Conservation (phyloP, 2,888 invertebrate species). For the Zootermopsis nevadensis region DNA sequence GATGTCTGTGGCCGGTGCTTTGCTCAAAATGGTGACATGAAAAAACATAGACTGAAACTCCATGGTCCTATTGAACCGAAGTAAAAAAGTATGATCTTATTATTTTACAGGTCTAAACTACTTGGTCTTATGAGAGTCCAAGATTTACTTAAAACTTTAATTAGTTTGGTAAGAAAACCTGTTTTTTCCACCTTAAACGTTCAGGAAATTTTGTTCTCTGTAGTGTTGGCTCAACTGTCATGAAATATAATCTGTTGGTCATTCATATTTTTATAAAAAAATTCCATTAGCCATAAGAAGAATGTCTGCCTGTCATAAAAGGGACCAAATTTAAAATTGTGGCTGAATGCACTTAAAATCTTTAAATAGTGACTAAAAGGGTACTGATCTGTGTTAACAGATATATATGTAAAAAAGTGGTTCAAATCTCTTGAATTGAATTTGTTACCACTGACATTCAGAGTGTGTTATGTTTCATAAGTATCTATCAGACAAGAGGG, state of each 20-base stretch:
- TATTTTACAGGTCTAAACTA: too few relatives aligned
- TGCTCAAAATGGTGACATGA: conserved; percentile 48
- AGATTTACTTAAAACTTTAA: too few relatives aligned
- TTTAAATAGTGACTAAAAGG: background rate
- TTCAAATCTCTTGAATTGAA: too few relatives aligned
- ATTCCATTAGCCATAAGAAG: background rate
- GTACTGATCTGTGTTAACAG: background rate
- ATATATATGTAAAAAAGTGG: too few relatives aligned
- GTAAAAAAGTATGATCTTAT: background rate
- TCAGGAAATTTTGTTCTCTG: too few relatives aligned
- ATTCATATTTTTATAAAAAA: background rate
- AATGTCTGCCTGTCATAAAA: background rate
- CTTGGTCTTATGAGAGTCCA: too few relatives aligned
- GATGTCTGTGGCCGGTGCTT: conserved; percentile 46
- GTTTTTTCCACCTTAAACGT: too few relatives aligned
- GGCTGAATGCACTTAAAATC: background rate
- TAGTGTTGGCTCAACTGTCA: too few relatives aligned
- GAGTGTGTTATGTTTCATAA: too few relatives aligned
- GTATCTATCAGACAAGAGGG: too few relatives aligned
- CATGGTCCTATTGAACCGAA: conserved; percentile 27
- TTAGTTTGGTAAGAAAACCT: too few relatives aligned
- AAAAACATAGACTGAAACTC: conserved; percentile 46
- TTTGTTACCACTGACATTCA: too few relatives aligned
- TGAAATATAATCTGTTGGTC: background rate
- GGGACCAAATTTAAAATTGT: background rate